A percentile compares a stretch with the other conserved stretches of the same genome.
Evolutionary conservation across 2,797 vertebrate genomes (phyloP).

Genomic region (Oreortyx pictus): DNA sequence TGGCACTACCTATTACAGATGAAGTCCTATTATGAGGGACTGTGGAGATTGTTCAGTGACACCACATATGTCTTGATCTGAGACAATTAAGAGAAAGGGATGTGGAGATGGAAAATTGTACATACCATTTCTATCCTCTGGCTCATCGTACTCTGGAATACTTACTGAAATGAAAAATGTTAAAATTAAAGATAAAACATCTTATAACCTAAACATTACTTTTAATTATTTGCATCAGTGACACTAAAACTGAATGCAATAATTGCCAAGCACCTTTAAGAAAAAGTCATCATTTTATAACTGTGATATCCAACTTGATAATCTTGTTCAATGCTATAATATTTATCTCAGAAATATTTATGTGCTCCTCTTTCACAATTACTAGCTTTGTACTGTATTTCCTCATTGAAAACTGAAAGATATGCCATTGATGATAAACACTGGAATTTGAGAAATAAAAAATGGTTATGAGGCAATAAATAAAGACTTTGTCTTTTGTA

Average conservation of each 20-base stretch:
- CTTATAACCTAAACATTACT: constrained; percentile 66
- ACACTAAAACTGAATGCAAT: constrained; percentile 35
- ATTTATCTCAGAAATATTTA: constrained; percentile 47
- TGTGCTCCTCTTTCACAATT: background rate
- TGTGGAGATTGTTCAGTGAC: constrained; percentile 26
- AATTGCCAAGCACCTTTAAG: constrained; percentile 49
- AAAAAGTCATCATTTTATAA: background rate
- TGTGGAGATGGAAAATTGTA: constrained; percentile 52
- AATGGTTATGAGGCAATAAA: background rate
- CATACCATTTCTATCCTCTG: constrained; percentile 82
- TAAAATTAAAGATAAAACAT: constrained; percentile 72
- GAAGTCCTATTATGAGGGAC: background rate
- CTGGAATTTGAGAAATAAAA: background rate
- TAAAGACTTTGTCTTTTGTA: background rate
- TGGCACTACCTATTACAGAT: constrained; percentile 45
- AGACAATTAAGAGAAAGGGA: constrained; percentile 36
- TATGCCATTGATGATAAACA: background rate
- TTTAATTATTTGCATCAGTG: constrained; percentile 62
- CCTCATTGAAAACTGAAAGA: background rate
- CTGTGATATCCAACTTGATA: background rate
- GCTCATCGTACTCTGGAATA: constrained; percentile 82
- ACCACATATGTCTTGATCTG: constrained; percentile 35
- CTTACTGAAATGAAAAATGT: constrained; percentile 84
- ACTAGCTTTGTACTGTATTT: background rate
- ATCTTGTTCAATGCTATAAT: constrained; percentile 8